Conservation (phyloP, 2,888 invertebrate species). For the Liopterus haemorrhoidalis region DNA sequence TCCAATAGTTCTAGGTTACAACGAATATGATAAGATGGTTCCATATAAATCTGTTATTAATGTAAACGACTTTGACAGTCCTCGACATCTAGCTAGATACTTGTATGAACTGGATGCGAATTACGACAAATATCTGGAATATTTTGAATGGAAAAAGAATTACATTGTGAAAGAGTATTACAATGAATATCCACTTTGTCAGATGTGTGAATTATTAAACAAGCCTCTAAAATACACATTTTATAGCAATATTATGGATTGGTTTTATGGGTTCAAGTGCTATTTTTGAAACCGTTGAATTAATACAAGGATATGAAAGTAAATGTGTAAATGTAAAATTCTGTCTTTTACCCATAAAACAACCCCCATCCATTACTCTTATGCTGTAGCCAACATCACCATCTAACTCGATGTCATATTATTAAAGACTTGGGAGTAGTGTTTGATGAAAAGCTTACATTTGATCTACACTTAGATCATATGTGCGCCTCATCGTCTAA, state of each 20-base stretch:
- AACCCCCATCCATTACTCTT: too few species aligned
- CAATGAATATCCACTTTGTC: conserved; percentile 29
- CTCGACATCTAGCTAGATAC: conserved; percentile 23
- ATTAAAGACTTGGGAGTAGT: too few species aligned
- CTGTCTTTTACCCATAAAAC: too few species aligned
- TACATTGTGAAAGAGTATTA: conserved; percentile 16
- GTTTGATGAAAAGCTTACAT: too few species aligned
- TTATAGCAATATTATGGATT: conserved; percentile 30
- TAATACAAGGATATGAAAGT: too few species aligned
- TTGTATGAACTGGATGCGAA: conserved; percentile 22
- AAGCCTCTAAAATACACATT: conserved; percentile 28
- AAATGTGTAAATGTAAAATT: too few species aligned
- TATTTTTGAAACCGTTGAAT: too few species aligned
- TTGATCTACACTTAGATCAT: too few species aligned
- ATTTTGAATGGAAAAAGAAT: conserved; percentile 29
- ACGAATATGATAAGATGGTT: conserved; percentile 21
- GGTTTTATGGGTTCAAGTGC: conserved; percentile 32
- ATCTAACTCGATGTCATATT: too few species aligned
- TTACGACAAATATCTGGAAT: conserved; percentile 25
- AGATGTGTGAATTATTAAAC: conserved; percentile 36
- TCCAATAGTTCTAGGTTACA: conserved; percentile 29
- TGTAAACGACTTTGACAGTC: conserved; percentile 20
- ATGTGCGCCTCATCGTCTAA: too few species aligned
- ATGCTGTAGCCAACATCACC: too few species aligned
- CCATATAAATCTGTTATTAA: conserved; percentile 29